A percentile compares a stretch with the other conserved stretches of the same genome.
Evolutionary conservation across 2,888 invertebrate species (phyloP).

Genomic region (Drosophila merina): DNA sequence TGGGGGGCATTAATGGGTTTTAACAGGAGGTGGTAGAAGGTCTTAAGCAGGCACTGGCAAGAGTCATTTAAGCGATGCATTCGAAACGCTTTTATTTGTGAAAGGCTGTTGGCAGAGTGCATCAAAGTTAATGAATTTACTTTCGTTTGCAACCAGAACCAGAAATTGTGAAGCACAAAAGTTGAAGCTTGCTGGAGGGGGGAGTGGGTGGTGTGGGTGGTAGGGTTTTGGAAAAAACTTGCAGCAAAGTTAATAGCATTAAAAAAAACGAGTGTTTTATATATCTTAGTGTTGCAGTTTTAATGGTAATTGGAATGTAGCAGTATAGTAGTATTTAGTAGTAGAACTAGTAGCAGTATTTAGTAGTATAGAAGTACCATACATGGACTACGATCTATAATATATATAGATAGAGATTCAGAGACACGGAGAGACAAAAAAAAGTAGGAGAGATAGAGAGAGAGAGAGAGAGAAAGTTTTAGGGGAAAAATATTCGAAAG

Average conservation of each 20-base stretch:
- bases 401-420: constrained; percentile 29
- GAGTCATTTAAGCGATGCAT: constrained; percentile 49
- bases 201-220: background rate
- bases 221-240: constrained; percentile 2
- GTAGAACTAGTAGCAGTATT: constrained; percentile 18
- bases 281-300: constrained; percentile 38
- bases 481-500: constrained; percentile 53
- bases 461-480: constrained; percentile 33
- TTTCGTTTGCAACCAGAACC: constrained; percentile 19
- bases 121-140: constrained; percentile 25
- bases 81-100: constrained; percentile 19
- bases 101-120: constrained; percentile 25
- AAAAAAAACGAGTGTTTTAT: constrained; percentile 19
- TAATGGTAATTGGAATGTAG: constrained; percentile 29
- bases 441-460: constrained; percentile 29
- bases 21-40: background rate
- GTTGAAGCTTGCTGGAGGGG: constrained; percentile 16
- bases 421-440: constrained; percentile 33
- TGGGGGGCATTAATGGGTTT: background rate
- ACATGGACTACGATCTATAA: constrained; percentile 45
- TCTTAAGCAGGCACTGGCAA: constrained; percentile 32
- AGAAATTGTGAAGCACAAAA: constrained; percentile 9
- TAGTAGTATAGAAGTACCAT: constrained; percentile 43
- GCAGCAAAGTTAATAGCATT: constrained; percentile 41
- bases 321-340: constrained; percentile 18